Conservation (phyloP, 1,140 invertebrate species). For the Brachionus sp. region DNA sequence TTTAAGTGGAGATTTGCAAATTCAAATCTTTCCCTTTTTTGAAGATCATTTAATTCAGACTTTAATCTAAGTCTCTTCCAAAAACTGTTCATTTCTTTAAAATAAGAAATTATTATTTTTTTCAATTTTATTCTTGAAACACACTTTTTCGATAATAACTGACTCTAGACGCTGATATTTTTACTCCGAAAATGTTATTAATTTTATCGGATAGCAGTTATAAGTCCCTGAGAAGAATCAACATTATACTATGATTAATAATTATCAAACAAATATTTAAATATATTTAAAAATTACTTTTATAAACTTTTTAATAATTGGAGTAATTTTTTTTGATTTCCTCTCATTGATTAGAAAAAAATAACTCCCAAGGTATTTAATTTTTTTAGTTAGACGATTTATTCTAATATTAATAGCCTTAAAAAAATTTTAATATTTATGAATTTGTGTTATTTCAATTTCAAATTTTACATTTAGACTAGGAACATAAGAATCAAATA, state of each 20-base stretch:
- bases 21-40: background rate
- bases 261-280: background rate
- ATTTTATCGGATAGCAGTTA: background rate
- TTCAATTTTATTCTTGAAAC: background rate
- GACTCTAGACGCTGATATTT: background rate
- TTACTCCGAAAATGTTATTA: background rate
- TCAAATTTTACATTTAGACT: too few species aligned
- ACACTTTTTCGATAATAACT: background rate
- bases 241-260: slow-evolving; percentile 6
- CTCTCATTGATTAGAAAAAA: background rate
- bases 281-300: background rate
- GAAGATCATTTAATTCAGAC: background rate
- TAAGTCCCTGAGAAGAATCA: background rate
- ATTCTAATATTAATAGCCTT: too few species aligned
- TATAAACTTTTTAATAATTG: background rate
- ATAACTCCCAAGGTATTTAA: background rate
- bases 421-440: background rate
- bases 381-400: too few species aligned
- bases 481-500: too few species aligned
- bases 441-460: too few species aligned
- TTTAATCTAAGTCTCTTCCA: background rate
- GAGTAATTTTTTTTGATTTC: background rate
- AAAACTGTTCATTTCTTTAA: background rate
- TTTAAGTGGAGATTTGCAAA: background rate
- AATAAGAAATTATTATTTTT: background rate